These are phyloP conservation scores for Larimichthys polyactis DNA, from an alignment of 2,113 vertebrate genomes.

Conservation along the genomic window DNA sequence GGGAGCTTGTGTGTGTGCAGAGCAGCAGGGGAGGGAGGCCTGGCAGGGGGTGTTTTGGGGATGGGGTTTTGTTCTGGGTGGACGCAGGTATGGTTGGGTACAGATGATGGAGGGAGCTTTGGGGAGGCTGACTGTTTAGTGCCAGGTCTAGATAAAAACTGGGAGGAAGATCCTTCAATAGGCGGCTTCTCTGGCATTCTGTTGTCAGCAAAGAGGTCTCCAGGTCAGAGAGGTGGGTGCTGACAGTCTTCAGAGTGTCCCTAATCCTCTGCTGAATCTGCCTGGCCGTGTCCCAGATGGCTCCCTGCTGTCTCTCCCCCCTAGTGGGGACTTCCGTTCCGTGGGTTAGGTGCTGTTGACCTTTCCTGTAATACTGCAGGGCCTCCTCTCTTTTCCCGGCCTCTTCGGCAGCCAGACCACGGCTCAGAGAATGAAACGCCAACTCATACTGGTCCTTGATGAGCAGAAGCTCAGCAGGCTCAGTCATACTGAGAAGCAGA, in stretches of 20 bases:
- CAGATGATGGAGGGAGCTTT: conserved; percentile 67
- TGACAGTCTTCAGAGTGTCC: conserved; percentile 86
- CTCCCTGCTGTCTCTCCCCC: conserved; percentile 75
- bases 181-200: conserved; percentile 15
- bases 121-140: conserved; percentile 36
- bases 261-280: conserved; percentile 91
- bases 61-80: conserved; percentile 50
- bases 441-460: conserved; percentile 89
- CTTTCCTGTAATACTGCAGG: conserved; percentile 86
- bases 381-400: conserved; percentile 85
- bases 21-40: conserved; percentile 61
- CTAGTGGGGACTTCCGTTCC: conserved; percentile 84
- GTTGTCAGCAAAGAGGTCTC: conserved; percentile 67
- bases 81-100: conserved; percentile 84
- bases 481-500: conserved; percentile 51
- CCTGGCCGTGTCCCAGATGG: conserved; percentile 87
- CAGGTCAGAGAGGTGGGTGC: conserved; percentile 81
- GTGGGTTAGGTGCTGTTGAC: conserved; percentile 85
- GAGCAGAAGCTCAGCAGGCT: conserved; percentile 84
- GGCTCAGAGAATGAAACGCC: conserved; percentile 88
- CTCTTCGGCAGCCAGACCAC: conserved; percentile 88
- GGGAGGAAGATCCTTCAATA: conserved; percentile 47
- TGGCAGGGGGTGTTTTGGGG: conserved; percentile 52
- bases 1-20: conserved; percentile 37
- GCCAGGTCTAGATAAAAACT: conserved; percentile 61